phyloP scores from a whole-genome alignment of 2,797 vertebrate species.

The Chrosomus eos region DNA sequence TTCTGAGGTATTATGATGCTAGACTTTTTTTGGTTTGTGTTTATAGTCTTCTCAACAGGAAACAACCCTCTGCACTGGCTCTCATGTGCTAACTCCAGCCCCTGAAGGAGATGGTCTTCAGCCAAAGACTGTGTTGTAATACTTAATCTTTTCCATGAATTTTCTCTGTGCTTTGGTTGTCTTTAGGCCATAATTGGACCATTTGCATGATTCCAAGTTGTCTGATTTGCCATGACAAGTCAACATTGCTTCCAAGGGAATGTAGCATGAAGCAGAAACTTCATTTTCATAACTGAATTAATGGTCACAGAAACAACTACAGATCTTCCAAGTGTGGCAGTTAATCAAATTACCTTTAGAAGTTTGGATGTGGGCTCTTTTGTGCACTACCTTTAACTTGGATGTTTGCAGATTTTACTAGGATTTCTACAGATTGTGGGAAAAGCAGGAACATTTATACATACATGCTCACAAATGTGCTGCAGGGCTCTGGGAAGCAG shows the following conservation, averaged over 20 bases:
- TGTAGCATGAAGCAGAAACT: slow-evolving; percentile 36
- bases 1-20: slow-evolving; percentile 59
- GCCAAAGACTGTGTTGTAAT: slow-evolving; percentile 40
- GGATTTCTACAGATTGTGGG: not conserved
- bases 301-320: not conserved
- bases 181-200: slow-evolving; percentile 25
- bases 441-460: slow-evolving; percentile 25
- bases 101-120: slow-evolving; percentile 21
- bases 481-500: slow-evolving; percentile 87
- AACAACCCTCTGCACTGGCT: slow-evolving; percentile 25
- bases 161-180: slow-evolving; percentile 17
- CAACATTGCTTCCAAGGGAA: slow-evolving; percentile 15
- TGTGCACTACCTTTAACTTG: not conserved
- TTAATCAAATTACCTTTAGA: not conserved
- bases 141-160: slow-evolving; percentile 38
- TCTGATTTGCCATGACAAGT: slow-evolving; percentile 16
- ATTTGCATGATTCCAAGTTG: slow-evolving; percentile 25
- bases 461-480: slow-evolving; percentile 92
- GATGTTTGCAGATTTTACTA: not conserved
- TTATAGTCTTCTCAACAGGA: slow-evolving; percentile 45
- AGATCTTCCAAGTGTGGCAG: not conserved
- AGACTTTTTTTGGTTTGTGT: slow-evolving; percentile 17
- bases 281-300: slow-evolving; percentile 10
- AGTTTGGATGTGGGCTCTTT: not conserved
- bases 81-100: slow-evolving; percentile 19